Conservation (phyloP, 2,797 vertebrate species). For the Enteromius anoplus region DNA sequence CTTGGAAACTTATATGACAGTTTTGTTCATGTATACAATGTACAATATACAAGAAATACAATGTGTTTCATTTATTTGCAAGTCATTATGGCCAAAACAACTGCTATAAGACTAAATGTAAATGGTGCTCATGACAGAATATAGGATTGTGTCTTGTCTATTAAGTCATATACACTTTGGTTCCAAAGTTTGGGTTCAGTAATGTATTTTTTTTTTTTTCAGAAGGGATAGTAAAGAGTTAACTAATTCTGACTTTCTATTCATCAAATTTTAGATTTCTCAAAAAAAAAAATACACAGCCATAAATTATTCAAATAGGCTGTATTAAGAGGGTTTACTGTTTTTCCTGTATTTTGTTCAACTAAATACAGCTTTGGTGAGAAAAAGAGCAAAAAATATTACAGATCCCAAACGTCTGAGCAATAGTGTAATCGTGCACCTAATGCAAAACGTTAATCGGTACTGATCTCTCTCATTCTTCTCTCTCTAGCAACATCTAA, state of each 20-base stretch:
- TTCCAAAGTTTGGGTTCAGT: not conserved
- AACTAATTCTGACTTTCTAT: not conserved
- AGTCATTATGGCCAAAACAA: not conserved
- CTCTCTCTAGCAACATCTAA: slow-evolving; percentile 88
- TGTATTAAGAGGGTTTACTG: not conserved
- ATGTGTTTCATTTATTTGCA: not conserved
- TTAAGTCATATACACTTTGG: not conserved
- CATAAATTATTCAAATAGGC: not conserved
- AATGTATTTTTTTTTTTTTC: not conserved
- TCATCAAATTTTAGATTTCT: not conserved
- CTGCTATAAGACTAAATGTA: not conserved
- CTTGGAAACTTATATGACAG: no score
- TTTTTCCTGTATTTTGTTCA: not conserved
- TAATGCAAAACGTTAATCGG: not conserved
- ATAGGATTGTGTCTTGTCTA: not conserved
- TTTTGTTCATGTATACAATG: no score
- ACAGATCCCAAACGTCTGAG: not conserved
- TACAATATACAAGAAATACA: no score
- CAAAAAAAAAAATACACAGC: not conserved
- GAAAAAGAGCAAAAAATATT: not conserved
- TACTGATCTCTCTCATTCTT: not conserved
- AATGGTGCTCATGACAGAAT: not conserved
- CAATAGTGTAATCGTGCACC: not conserved
- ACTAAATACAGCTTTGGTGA: not conserved
- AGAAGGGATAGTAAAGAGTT: not conserved